phyloP scores from a whole-genome alignment of 1,140 invertebrate species.

The Cylas formicarius region DNA sequence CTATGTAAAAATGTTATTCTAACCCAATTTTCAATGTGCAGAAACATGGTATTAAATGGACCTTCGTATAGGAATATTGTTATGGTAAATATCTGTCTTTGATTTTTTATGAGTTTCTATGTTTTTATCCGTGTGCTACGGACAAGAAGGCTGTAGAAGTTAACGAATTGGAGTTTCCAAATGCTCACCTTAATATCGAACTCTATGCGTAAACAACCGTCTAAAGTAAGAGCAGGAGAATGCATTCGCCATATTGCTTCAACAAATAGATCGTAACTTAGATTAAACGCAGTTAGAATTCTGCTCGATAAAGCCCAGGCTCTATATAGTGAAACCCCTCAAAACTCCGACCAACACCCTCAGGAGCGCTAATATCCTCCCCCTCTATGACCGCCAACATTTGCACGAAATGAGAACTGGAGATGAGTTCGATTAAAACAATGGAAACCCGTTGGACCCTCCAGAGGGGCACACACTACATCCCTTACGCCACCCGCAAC shows the following conservation, averaged over 20 bases:
- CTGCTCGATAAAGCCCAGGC: slow-evolving; percentile 37
- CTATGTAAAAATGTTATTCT: no score
- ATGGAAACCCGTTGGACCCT: slow-evolving; percentile 32
- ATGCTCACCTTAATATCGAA: no score
- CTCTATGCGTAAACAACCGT: no score
- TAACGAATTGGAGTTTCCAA: no score
- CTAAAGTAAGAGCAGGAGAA: no score
- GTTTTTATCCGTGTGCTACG: no score
- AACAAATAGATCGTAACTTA: slow-evolving; percentile 41
- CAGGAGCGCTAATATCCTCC: slow-evolving; percentile 40
- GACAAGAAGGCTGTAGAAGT: no score
- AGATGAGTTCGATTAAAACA: slow-evolving; percentile 44
- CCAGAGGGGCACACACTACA: slow-evolving; percentile 7
- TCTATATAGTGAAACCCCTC: slow-evolving; percentile 22
- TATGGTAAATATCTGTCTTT: no score
- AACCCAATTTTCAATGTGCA: no score
- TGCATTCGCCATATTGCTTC: slow-evolving; percentile 38
- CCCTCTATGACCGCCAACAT: slow-evolving; percentile 37
- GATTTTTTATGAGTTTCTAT: no score
- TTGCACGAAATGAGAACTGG: slow-evolving; percentile 42
- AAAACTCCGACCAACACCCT: slow-evolving; percentile 30
- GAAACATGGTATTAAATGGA: no score
- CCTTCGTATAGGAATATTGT: no score
- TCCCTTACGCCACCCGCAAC: slow-evolving; percentile 1
- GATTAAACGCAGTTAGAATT: slow-evolving; percentile 40